phyloP scores from a whole-genome alignment of 2,113 vertebrate species.

The Petroica traversi region DNA sequence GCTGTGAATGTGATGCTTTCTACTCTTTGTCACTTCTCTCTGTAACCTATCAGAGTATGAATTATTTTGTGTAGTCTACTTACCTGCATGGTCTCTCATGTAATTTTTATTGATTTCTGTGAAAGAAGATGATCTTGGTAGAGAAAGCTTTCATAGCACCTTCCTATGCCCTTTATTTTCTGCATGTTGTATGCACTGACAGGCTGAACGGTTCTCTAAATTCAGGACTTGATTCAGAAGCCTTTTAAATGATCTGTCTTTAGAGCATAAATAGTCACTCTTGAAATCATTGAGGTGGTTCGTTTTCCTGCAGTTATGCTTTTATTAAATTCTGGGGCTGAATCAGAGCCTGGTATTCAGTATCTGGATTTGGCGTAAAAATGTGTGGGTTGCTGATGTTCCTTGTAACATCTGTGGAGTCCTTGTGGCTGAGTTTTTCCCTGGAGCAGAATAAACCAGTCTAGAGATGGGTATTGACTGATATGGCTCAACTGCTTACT shows the following conservation, averaged over 20 bases:
- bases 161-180: background rate
- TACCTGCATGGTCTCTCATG: background rate
- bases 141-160: background rate
- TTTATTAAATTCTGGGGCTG: background rate
- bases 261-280: background rate
- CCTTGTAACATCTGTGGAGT: background rate
- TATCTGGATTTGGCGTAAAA: background rate
- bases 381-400: background rate
- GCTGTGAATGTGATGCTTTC: background rate
- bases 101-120: background rate
- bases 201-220: background rate
- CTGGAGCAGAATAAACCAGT: background rate
- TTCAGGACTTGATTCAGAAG: background rate
- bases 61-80: background rate
- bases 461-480: background rate
- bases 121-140: background rate
- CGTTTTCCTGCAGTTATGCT: background rate
- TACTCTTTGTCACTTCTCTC: background rate
- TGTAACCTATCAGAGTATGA: background rate
- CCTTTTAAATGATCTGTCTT: background rate
- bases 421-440: background rate
- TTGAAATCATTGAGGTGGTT: background rate
- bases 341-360: background rate
- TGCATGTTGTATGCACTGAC: background rate
- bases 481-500: background rate